Conservation (phyloP, 2,797 vertebrate genomes). For the Hemitrygon akajei region DNA sequence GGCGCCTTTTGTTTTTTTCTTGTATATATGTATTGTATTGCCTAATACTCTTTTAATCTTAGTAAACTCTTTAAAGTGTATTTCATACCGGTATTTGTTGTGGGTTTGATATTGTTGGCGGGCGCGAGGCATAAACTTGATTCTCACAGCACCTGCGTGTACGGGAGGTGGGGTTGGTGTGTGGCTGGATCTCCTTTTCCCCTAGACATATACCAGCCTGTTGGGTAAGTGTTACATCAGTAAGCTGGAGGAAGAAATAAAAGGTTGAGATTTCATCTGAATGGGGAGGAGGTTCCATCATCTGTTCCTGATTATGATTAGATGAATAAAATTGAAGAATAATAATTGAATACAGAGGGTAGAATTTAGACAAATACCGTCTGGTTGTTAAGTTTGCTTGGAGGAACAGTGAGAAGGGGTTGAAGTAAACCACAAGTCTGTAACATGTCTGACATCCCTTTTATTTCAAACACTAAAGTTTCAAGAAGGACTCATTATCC, state of each 20-base stretch:
- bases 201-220: too few species aligned
- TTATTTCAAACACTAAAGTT: not conserved
- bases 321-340: not conserved
- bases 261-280: not conserved
- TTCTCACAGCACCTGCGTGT: too few species aligned
- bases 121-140: too few species aligned
- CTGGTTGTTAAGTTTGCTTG: not conserved
- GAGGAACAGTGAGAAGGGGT: not conserved
- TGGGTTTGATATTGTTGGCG: too few species aligned
- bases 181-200: too few species aligned
- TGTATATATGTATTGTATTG: too few species aligned
- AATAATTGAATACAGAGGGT: not conserved
- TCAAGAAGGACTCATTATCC: not conserved
- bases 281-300: not conserved
- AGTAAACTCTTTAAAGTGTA: too few species aligned
- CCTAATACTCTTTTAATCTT: too few species aligned
- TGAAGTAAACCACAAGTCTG: not conserved
- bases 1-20: too few species aligned
- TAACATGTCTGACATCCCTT: not conserved
- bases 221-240: too few species aligned
- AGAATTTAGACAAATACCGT: not conserved
- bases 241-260: not conserved
- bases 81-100: too few species aligned
- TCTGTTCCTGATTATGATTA: not conserved
- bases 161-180: too few species aligned